A percentile compares a stretch with the other conserved stretches of the same genome.
Evolutionary conservation across 1,140 invertebrate genomes (phyloP).

Genomic region (Drosophila bocki): DNA sequence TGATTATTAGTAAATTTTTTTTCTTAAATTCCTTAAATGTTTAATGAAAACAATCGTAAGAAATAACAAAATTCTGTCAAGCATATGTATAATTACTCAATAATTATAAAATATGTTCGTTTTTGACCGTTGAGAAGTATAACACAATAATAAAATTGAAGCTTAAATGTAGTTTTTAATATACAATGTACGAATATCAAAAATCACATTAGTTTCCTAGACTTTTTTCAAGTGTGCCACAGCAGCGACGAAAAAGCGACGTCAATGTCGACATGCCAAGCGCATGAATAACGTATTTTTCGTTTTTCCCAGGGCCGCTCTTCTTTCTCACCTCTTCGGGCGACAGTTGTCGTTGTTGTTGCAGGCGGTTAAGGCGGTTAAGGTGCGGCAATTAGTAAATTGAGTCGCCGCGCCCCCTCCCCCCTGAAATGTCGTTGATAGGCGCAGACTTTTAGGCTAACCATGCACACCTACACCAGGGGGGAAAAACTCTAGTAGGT

Average conservation of each 20-base stretch:
- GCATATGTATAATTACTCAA: background rate
- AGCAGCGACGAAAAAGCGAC: slow-evolving; percentile 14
- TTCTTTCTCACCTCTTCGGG: slow-evolving; percentile 30
- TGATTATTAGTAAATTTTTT: background rate
- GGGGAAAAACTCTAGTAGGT: background rate
- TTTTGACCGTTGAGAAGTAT: background rate
- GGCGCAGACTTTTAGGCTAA: slow-evolving; percentile 54
- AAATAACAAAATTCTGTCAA: background rate
- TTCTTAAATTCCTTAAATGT: background rate
- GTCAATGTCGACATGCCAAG: slow-evolving; percentile 53
- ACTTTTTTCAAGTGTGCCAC: slow-evolving; percentile 14
- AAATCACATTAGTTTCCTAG: background rate
- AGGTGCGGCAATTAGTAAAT: slow-evolving; percentile 68
- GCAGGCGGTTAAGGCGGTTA: background rate
- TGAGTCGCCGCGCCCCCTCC: slow-evolving; percentile 22
- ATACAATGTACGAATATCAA: no score
- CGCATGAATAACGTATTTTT: slow-evolving; percentile 71
- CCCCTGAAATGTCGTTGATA: slow-evolving; percentile 57
- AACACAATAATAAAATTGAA: background rate
- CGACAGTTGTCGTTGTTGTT: slow-evolving; percentile 4
- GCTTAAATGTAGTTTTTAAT: no score
- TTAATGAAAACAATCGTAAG: no score
- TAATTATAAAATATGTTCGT: background rate
- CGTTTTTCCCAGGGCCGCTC: slow-evolving; percentile 24
- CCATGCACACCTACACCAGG: slow-evolving; percentile 1